These are phyloP conservation scores for Pachyramphus minor DNA, from an alignment of 2,113 vertebrate species.

Conservation along the genomic window DNA sequence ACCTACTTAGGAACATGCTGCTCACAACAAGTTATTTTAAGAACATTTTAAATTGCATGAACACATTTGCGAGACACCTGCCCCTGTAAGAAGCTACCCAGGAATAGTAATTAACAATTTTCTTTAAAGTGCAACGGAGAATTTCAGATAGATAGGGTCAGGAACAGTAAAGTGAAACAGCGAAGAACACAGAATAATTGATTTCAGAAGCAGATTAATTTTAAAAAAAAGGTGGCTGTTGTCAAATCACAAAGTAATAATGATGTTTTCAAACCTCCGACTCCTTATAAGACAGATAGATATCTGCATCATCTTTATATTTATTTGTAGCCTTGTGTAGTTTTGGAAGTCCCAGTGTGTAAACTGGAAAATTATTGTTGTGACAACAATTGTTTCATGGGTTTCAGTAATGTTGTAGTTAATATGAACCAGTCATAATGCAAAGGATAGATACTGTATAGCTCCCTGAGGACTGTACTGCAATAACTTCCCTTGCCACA, in stretches of 20 bases:
- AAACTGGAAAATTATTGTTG: neutral
- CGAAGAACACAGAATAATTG: neutral
- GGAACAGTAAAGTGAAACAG: neutral
- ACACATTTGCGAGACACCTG: conserved; percentile 22
- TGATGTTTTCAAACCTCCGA: neutral
- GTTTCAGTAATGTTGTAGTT: neutral
- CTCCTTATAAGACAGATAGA: neutral
- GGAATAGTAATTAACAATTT: neutral
- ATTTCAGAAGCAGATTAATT: neutral
- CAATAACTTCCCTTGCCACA: neutral
- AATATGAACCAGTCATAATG: neutral
- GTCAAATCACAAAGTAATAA: neutral
- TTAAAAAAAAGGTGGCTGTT: neutral
- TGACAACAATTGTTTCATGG: neutral
- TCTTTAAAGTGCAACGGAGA: neutral
- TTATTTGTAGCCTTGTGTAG: neutral
- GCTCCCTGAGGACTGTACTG: neutral
- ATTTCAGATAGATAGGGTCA: neutral
- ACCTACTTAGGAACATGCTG: conserved; percentile 8
- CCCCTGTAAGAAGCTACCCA: neutral
- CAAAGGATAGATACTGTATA: neutral
- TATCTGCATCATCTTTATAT: neutral
- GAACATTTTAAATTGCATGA: neutral
- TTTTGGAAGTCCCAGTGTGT: neutral
- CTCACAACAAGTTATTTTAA: conserved; percentile 23